These are phyloP conservation scores for Choristoneura fumiferana DNA, from an alignment of 1,140 invertebrate species.

Conservation along the genomic window DNA sequence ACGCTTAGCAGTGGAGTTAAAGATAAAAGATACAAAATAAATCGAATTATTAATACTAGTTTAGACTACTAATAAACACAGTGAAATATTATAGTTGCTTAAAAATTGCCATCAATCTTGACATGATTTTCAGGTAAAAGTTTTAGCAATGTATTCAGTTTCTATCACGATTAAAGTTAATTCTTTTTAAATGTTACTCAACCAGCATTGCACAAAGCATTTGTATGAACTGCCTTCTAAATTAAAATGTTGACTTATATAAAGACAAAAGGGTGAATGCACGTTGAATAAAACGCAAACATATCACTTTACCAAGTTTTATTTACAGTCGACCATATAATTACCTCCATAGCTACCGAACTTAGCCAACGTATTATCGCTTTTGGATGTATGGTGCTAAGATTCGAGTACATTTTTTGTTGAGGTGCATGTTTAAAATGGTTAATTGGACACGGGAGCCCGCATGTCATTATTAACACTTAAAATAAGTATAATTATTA, in stretches of 20 bases:
- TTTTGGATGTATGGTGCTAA: neutral
- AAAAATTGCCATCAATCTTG: too few relatives aligned
- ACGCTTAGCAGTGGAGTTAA: too few relatives aligned
- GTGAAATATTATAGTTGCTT: too few relatives aligned
- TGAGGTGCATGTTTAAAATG: neutral
- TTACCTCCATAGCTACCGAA: neutral
- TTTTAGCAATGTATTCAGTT: too few relatives aligned
- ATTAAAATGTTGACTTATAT: neutral
- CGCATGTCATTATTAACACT: slow-evolving; percentile 18
- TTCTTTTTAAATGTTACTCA: too few relatives aligned
- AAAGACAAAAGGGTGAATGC: slow-evolving; percentile 15
- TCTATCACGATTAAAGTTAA: too few relatives aligned
- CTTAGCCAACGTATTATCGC: neutral
- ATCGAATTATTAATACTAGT: too few relatives aligned
- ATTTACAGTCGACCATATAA: neutral
- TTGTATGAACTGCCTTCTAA: neutral
- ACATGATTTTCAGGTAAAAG: too few relatives aligned
- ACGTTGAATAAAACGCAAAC: slow-evolving; percentile 17
- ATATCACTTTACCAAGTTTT: neutral
- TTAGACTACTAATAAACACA: too few relatives aligned
- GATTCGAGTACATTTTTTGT: neutral
- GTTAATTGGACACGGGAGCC: slow-evolving; percentile 15
- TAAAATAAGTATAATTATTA: slow-evolving; percentile 17
- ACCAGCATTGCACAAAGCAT: too few relatives aligned
- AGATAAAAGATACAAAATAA: too few relatives aligned